Percentiles rank a stretch among this genome's conserved stretches.
Conservation (phyloP, 2,113 vertebrate species). For the Cettia cetti region DNA sequence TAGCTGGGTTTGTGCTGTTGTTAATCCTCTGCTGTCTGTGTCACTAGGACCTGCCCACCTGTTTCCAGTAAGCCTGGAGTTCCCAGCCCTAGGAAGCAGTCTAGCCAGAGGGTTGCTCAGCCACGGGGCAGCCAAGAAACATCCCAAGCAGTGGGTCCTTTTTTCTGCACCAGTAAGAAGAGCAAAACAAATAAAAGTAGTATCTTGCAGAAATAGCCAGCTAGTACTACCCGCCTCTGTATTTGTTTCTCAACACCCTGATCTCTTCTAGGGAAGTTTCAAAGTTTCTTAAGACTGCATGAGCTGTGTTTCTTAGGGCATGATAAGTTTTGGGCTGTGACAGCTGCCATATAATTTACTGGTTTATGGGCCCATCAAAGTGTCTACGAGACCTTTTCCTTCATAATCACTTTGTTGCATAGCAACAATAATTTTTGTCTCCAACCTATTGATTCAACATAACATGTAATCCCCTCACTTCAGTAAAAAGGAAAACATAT, state of each 20-base stretch:
- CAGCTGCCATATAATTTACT: background rate
- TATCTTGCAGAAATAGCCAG: background rate
- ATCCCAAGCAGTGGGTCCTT: background rate
- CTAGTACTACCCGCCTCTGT: background rate
- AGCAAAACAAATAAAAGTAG: background rate
- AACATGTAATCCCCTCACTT: background rate
- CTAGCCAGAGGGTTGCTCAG: constrained; percentile 51
- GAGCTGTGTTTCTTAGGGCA: background rate
- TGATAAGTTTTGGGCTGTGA: background rate
- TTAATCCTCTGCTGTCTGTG: constrained; percentile 59
- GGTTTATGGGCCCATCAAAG: background rate
- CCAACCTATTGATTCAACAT: background rate
- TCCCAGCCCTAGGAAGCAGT: constrained; percentile 56
- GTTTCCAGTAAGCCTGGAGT: constrained; percentile 50
- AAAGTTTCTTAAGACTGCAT: background rate
- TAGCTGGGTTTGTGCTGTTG: constrained; percentile 55
- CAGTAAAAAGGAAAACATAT: background rate
- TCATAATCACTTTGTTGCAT: background rate
- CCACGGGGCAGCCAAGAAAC: background rate
- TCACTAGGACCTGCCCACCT: constrained; percentile 71
- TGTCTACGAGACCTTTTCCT: background rate
- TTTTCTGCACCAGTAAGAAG: background rate
- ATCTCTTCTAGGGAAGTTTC: background rate
- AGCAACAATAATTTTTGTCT: background rate
- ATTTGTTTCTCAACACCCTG: background rate